Evolutionary conservation across 2,113 vertebrate species (phyloP), one percentile per base, ranked within the genome.

Genomic region (Corythaixoides concolor): DNA sequence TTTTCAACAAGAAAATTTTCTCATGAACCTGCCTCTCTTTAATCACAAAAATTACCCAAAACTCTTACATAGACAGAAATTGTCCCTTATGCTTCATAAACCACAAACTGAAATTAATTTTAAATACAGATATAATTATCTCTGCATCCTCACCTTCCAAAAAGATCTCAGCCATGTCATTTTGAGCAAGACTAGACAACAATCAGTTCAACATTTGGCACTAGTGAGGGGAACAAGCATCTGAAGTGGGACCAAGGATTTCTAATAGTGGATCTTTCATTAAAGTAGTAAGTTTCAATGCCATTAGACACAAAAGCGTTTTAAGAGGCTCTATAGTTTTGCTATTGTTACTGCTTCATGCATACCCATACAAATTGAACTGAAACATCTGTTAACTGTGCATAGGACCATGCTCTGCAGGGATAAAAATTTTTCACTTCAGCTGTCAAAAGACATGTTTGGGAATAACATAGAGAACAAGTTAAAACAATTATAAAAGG

Each of bases 351-450:
- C 13, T 55, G 3, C 10, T 75, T 75, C 3, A 12, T 55, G 10
- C 27, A 24, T 66, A 66, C 2, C 9, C 30, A 16, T 83, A 10
- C 0, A 1, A 73, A 9, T 2, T 69, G 23, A 13, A 5, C 21
- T 92, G 35, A 69, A 79, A 60, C 4, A 41, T 26, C 62, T 80
- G 24, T 59, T 35, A 53, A 1, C 14, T 24, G 15, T n/a, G 4
- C 11, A 20, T 12, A 4, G 15, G 35, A 79, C 43, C 7, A 47
- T 52, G 13, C 7, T 56, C 30, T 41, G 39, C 12, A 63, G 32
- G 13, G 16, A 78, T 49, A 74, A 78, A 63, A 82, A 20, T 41
- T 70, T 67, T 9, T 28, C 43, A 11, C 18, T 56, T 37, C 9
- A 81, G 5, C 14, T 66, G 24, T 19, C 32, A 63, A 50, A 52